phyloP scores from a whole-genome alignment of 2,113 vertebrate genomes.

The Myiopsitta monachus region DNA sequence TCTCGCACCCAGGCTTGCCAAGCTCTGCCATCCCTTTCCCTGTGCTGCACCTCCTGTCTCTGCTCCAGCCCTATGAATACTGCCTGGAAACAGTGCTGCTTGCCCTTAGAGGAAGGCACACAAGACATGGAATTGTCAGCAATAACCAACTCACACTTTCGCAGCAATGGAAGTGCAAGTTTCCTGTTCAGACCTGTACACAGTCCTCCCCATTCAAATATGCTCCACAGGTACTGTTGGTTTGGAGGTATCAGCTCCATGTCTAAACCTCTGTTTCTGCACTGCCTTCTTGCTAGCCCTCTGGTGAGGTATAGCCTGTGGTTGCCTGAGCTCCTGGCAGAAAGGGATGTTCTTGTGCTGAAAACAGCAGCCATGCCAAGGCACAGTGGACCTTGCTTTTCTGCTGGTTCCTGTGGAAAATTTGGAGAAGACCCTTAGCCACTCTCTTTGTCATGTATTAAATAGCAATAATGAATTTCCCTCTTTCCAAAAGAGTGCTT shows the following conservation, averaged over 20 bases:
- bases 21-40: not conserved
- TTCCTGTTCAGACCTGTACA: not conserved
- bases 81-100: not conserved
- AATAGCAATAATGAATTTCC: not conserved
- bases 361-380: not conserved
- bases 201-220: accelerated
- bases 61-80: not conserved
- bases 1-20: not conserved
- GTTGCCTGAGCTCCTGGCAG: accelerated
- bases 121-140: not conserved
- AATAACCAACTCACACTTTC: not conserved
- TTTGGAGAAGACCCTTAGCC: not conserved
- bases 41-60: not conserved
- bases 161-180: not conserved
- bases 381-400: not conserved
- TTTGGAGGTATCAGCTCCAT: not conserved
- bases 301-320: accelerated
- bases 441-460: not conserved
- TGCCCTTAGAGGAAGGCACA: not conserved
- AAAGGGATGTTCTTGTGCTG: not conserved
- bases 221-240: not conserved
- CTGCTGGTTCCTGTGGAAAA: not conserved
- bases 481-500: not conserved
- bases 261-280: not conserved
- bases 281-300: not conserved